Percentiles rank a stretch among this genome's conserved stretches.
Evolutionary conservation across 2,113 vertebrate genomes (phyloP).

Genomic region (Microcebus tavaratra): DNA sequence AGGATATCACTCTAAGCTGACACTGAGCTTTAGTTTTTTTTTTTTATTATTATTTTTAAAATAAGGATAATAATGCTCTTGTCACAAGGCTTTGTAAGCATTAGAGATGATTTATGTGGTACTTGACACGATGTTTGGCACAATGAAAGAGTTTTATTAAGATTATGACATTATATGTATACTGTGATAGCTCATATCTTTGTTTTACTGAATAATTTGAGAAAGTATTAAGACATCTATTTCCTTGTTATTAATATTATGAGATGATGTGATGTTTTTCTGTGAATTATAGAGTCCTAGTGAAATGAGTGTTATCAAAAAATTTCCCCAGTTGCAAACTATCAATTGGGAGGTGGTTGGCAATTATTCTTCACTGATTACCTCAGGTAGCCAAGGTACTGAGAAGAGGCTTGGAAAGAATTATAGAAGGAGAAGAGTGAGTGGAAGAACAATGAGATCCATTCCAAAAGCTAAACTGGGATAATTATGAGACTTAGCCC

Average conservation of each 20-base stretch:
- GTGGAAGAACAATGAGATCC: neutral
- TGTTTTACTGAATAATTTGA: neutral
- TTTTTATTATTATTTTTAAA: neutral
- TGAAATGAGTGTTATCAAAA: neutral
- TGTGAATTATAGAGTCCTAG: neutral
- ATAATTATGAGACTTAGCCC: neutral
- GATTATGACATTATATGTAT: neutral
- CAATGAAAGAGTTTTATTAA: neutral
- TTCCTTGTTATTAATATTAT: neutral
- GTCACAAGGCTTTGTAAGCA: neutral
- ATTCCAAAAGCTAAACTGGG: neutral
- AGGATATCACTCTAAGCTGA: neutral
- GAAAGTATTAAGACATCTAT: neutral
- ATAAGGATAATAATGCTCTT: neutral
- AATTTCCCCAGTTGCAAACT: neutral
- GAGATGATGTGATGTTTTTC: neutral
- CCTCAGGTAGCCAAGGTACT: neutral
- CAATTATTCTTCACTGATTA: neutral
- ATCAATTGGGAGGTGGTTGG: neutral
- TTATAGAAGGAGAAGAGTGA: neutral
- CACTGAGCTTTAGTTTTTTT: neutral
- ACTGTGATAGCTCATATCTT: neutral
- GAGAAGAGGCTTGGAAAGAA: neutral
- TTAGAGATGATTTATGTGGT: neutral
- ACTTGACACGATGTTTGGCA: neutral